Evolutionary conservation across 2,113 vertebrate species (phyloP).

Genomic region (Rattus norvegicus): GRCr8 NC_086033.1:18326001-18326500

Average conservation of each 20-base stretch:
- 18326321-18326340: slow-evolving; percentile 10
- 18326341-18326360: slow-evolving; percentile 34
- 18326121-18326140: background rate
- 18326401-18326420: slow-evolving; percentile 66
- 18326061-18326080: background rate
- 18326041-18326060: background rate
- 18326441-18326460: slow-evolving; percentile 67
- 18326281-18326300: slow-evolving; percentile 52
- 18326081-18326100: background rate
- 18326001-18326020: background rate
- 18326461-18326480: slow-evolving; percentile 70
- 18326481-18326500: slow-evolving; percentile 30
- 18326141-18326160: background rate
- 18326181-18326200: background rate
- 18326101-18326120: background rate
- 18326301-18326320: slow-evolving; percentile 50
- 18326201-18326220: background rate
- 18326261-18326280: slow-evolving; percentile 57
- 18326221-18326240: background rate
- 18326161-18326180: background rate
- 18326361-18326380: slow-evolving; percentile 45
- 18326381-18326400: slow-evolving; percentile 69
- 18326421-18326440: slow-evolving; percentile 75
- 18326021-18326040: background rate
- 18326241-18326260: background rate